Conservation (phyloP, 2,888 invertebrate species). For the Caradrina kadenii region DNA sequence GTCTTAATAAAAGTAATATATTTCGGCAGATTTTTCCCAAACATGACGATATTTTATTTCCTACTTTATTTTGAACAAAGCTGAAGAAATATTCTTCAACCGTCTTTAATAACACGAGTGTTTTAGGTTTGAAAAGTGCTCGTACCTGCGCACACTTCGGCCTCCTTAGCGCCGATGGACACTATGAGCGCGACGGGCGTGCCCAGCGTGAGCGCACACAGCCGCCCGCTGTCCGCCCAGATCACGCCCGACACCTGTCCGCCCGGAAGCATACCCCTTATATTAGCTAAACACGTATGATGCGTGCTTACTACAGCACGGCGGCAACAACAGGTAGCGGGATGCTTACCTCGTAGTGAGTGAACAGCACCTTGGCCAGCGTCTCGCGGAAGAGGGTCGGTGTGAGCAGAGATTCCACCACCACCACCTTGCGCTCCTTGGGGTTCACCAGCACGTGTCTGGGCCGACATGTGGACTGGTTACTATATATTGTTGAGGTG, state of each 20-base stretch:
- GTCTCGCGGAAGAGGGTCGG: conserved; percentile 96
- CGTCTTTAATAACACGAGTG: too few species aligned
- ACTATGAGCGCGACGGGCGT: conserved; percentile 94
- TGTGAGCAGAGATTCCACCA: conserved; percentile 97
- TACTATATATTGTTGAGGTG: background rate
- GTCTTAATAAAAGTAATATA: too few species aligned
- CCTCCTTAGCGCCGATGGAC: conserved; percentile 96
- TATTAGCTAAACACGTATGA: too few species aligned
- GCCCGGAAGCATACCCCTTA: too few species aligned
- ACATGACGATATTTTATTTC: too few species aligned
- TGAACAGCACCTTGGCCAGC: conserved; percentile 97
- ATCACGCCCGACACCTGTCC: conserved; percentile 93
- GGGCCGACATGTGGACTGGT: conserved; percentile 75
- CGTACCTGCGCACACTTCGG: conserved; percentile 88
- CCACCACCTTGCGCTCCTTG: conserved; percentile 97
- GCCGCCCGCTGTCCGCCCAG: conserved; percentile 96
- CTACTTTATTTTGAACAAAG: too few species aligned
- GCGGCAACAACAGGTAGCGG: too few species aligned
- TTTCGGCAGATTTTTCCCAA: too few species aligned
- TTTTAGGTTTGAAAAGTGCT: background rate
- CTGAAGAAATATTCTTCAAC: too few species aligned
- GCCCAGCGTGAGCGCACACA: conserved; percentile 95
- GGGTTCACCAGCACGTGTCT: conserved; percentile 97
- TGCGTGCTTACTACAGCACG: too few species aligned
- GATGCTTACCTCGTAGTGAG: conserved; percentile 95